Conservation (phyloP, 2,113 vertebrate species). For the Seriola dumerili region DNA sequence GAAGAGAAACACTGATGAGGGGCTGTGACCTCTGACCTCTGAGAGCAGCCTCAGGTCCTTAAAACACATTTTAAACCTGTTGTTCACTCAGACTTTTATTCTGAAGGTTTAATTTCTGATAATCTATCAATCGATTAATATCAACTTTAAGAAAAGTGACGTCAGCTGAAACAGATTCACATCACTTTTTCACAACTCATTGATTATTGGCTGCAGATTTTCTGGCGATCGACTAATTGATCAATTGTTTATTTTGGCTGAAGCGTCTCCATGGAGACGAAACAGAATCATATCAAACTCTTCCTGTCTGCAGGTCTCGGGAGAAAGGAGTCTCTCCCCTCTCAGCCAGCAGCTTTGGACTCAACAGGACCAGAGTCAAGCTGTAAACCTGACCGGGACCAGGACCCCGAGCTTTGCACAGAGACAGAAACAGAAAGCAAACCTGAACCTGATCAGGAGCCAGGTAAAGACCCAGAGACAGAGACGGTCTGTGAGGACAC, state of each 20-base stretch:
- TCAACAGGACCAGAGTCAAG: conserved; percentile 6
- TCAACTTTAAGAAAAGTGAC: no score
- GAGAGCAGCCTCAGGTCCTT: no score
- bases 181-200: no score
- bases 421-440: not conserved
- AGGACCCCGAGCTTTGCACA: not conserved
- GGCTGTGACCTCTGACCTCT: no score
- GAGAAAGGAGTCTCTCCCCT: conserved; percentile 67
- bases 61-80: no score
- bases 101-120: no score
- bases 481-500: not conserved
- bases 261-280: not conserved
- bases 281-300: not conserved
- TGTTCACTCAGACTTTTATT: no score
- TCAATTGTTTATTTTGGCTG: not conserved
- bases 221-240: not conserved
- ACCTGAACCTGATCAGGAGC: not conserved
- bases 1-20: no score
- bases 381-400: not conserved
- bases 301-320: conserved; percentile 58
- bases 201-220: no score
- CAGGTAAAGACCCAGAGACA: not conserved
- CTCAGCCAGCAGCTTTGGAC: conserved; percentile 11
- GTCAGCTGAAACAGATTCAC: no score
- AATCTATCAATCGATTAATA: no score